Percentiles rank a stretch among this genome's conserved stretches.
These are phyloP conservation scores for Molorchus minor DNA, from an alignment of 2,888 invertebrate species.

Conservation along the genomic window DNA sequence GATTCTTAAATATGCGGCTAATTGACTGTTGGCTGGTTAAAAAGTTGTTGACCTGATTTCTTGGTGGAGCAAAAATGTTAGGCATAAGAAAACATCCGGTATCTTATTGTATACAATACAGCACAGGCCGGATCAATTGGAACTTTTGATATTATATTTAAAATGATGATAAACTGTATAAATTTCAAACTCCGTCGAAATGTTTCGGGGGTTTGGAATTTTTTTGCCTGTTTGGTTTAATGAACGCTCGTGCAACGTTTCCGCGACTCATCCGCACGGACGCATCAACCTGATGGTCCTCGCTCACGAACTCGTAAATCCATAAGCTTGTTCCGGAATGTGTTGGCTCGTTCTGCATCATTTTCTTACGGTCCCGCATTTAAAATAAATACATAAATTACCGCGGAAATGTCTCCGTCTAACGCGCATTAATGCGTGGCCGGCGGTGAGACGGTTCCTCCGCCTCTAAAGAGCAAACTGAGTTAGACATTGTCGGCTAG, in stretches of 20 bases:
- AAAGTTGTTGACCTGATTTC: not conserved
- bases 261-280: too few relatives aligned
- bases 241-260: too few relatives aligned
- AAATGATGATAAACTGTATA: too few relatives aligned
- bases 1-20: slow-evolving; percentile 7
- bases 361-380: slow-evolving; percentile 29
- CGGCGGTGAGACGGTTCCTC: too few relatives aligned
- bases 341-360: slow-evolving; percentile 30
- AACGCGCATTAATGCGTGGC: not conserved
- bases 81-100: not conserved
- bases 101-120: too few relatives aligned
- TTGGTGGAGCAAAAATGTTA: not conserved
- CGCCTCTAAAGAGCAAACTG: not conserved
- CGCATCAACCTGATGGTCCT: too few relatives aligned
- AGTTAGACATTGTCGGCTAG: not conserved
- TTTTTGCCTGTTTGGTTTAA: too few relatives aligned
- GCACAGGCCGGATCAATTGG: too few relatives aligned
- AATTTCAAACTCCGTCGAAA: too few relatives aligned
- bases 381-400: slow-evolving; percentile 31
- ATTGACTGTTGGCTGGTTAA: not conserved
- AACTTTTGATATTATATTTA: too few relatives aligned
- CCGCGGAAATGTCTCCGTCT: not conserved
- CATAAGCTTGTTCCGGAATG: slow-evolving; percentile 24
- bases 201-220: too few relatives aligned
- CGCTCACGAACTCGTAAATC: slow-evolving; percentile 30